Percentiles rank a stretch among this genome's conserved stretches.
These are phyloP conservation scores for Psilopogon haemacephalus DNA, from an alignment of 2,113 vertebrate genomes.

Conservation along the genomic window DNA sequence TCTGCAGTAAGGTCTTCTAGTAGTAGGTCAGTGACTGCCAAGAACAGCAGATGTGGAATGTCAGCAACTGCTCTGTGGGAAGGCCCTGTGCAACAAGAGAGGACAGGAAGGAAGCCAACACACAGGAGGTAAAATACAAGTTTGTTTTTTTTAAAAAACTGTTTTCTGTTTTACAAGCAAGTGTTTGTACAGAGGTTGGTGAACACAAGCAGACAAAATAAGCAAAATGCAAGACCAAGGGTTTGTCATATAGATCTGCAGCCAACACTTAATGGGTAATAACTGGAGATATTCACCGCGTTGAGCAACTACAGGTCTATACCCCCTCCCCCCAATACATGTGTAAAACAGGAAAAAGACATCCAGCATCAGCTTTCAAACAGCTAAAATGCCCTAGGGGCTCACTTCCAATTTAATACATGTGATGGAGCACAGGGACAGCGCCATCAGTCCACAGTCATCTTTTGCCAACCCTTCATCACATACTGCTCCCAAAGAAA, in stretches of 20 bases:
- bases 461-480: background rate
- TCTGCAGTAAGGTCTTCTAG: background rate
- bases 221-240: conserved; percentile 10
- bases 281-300: conserved; percentile 10
- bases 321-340: background rate
- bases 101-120: conserved; percentile 16
- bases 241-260: conserved; percentile 25
- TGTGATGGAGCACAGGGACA: background rate
- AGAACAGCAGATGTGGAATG: background rate
- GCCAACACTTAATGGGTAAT: background rate
- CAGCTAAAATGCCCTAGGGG: background rate
- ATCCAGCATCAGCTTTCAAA: conserved; percentile 4
- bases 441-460: background rate
- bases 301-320: background rate
- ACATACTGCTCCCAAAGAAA: background rate
- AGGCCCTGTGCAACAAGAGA: background rate
- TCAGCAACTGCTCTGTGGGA: background rate
- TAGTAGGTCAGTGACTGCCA: background rate
- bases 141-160: background rate
- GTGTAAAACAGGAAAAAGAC: background rate
- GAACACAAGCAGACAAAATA: background rate
- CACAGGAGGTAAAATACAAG: conserved; percentile 5
- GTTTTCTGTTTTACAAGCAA: conserved; percentile 41
- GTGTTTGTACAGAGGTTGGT: conserved; percentile 35
- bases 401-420: background rate